Evolutionary conservation across 2,888 invertebrate genomes (phyloP).

Genomic region (Enchytraeus crypticus): DNA sequence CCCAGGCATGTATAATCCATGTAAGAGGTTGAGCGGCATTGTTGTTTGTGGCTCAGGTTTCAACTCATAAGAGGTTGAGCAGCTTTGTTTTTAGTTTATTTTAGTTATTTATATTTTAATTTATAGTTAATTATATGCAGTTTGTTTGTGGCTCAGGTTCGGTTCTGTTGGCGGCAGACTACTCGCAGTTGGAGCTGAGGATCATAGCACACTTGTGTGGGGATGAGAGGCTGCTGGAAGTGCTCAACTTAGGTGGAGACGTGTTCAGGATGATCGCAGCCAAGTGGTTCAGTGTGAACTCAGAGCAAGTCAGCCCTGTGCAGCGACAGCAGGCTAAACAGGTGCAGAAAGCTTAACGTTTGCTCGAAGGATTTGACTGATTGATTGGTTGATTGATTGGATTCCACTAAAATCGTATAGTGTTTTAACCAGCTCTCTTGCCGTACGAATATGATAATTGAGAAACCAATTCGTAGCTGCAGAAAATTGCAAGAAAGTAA

Average conservation of each 20-base stretch:
- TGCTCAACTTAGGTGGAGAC: slow-evolving; percentile 51
- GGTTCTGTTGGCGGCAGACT: slow-evolving; percentile 80
- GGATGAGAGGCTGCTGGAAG: slow-evolving; percentile 61
- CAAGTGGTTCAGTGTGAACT: slow-evolving; percentile 65
- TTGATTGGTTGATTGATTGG: neutral
- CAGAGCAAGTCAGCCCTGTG: slow-evolving; percentile 62
- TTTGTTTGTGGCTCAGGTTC: too few species aligned
- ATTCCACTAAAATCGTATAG: neutral
- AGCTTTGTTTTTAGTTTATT: too few species aligned
- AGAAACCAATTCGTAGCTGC: neutral
- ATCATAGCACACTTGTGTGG: slow-evolving; percentile 80
- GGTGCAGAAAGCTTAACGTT: slow-evolving; percentile 33
- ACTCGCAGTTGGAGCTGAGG: slow-evolving; percentile 88
- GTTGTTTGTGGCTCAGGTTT: too few species aligned
- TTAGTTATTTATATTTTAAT: neutral
- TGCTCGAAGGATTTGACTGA: neutral
- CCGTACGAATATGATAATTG: neutral
- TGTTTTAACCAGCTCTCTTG: neutral
- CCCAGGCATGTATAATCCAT: too few species aligned
- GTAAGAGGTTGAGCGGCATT: too few species aligned
- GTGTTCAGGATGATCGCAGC: slow-evolving; percentile 63
- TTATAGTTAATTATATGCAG: neutral
- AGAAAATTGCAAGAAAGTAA: too few species aligned
- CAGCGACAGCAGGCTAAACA: slow-evolving; percentile 75
- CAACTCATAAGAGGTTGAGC: too few species aligned